Percentiles rank a stretch among this genome's conserved stretches.
These are phyloP conservation scores for Boloria euphrosyne DNA, from an alignment of 2,888 invertebrate species.

Conservation along the genomic window DNA sequence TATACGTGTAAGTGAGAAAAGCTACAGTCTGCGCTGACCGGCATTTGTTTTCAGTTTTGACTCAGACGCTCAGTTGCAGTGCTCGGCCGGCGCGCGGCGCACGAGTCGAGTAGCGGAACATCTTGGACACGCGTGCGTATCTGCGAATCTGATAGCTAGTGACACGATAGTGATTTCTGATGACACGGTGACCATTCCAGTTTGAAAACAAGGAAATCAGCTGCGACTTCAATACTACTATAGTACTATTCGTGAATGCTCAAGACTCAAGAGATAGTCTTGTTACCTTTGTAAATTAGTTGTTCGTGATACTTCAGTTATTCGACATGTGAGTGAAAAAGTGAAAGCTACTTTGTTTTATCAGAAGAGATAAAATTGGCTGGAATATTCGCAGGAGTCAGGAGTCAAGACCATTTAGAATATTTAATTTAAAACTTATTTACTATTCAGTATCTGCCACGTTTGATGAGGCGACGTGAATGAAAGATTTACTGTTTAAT, in stretches of 20 bases:
- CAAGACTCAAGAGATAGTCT: conserved; percentile 9
- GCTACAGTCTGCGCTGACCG: conserved; percentile 58
- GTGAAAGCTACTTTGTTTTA: conserved; percentile 14
- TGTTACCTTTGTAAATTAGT: conserved; percentile 15
- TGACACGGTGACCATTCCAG: conserved; percentile 10
- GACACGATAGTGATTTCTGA: conserved; percentile 68
- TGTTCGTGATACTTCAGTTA: conserved; percentile 54
- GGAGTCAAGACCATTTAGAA: conserved; percentile 1
- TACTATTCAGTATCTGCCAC: conserved; percentile 5
- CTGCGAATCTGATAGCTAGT: conserved; percentile 68
- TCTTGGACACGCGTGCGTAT: conserved; percentile 57
- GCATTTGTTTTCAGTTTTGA: conserved; percentile 74
- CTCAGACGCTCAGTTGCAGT: conserved; percentile 59
- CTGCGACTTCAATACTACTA: background rate
- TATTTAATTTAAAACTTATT: conserved; percentile 6
- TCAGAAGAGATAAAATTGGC: conserved; percentile 1
- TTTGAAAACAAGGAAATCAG: background rate
- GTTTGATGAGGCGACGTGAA: conserved; percentile 3
- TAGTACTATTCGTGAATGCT: background rate
- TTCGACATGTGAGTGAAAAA: conserved; percentile 64
- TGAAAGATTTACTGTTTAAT: conserved; percentile 1
- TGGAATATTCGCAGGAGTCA: conserved; percentile 1
- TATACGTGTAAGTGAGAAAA: conserved; percentile 49
- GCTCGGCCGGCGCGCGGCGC: conserved; percentile 66
- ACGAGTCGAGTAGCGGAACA: conserved; percentile 51